Evolutionary conservation across 1,140 invertebrate genomes (phyloP), one percentile per base, ranked within the genome.

Genomic region (Hyposmocoma kahamanoa): DNA sequence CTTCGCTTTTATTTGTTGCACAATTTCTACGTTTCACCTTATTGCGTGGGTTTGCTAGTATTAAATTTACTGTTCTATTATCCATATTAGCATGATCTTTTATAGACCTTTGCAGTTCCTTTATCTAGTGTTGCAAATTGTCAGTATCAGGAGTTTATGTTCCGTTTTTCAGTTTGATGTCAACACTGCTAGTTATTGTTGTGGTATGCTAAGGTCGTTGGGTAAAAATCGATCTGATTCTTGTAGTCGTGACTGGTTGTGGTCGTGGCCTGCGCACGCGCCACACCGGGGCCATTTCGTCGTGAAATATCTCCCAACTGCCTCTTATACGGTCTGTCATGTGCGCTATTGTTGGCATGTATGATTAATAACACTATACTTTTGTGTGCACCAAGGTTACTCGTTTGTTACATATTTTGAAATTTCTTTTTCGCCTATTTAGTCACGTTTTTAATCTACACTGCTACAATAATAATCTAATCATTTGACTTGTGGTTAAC

Each of bases 341-440:
- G 53, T 72, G 67, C 56, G 57, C 64, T 53, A 81, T 81, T 80
- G 75, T 80, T 72, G 54, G 54, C 64, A 50, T 62, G 58, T 71
- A 72, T 79, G 73, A 83, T 84, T 84, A 68, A 75, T 72, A 64
- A 71, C 71, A 53, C 50, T 45, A 60, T 67, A 60, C 52, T 64
- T 66, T 62, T 49, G 53, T 53, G 58, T 60, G 41, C 42, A 58
- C 50, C 78, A 84, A 82, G 81, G 80, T 70, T 66, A 49, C 41
- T 26, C 52, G 32, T 36, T 17, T 26, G 6, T 36, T 5, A 36
- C 32, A 36, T 11, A 17, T 36, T 36, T 36, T 36, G n/a, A 30
- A 30, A 30, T 30, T 30, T 30, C 6, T n/a, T n/a, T n/a, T n/a
- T n/a, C n/a, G n/a, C n/a, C n/a, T n/a, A n/a, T n/a, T n/a, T n/a